Evolutionary conservation across 2,888 invertebrate genomes (phyloP).

Genomic region (Erebia epiphron): DNA sequence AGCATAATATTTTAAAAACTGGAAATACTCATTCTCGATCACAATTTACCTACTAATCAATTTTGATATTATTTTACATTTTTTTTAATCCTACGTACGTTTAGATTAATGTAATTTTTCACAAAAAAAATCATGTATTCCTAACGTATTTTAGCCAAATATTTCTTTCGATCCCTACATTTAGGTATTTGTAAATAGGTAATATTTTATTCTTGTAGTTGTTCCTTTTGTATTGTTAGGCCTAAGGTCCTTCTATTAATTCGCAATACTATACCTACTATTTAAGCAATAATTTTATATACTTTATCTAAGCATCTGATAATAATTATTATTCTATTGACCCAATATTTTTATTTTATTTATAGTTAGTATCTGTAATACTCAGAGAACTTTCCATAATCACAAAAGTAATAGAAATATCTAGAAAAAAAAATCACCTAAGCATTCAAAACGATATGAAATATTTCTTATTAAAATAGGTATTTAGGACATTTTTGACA

Average conservation of each 20-base stretch:
- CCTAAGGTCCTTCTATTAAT: conserved; percentile 75
- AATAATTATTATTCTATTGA: conserved; percentile 28
- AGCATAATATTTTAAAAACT: conserved; percentile 66
- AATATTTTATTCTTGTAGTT: conserved; percentile 77
- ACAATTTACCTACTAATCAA: conserved; percentile 59
- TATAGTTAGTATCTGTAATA: conserved; percentile 24
- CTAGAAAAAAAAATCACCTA: conserved; percentile 8
- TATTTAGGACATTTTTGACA: background rate
- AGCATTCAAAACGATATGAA: conserved; percentile 6
- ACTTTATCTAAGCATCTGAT: conserved; percentile 51
- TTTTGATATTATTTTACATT: conserved; percentile 60
- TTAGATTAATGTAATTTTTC: conserved; percentile 57
- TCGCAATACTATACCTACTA: conserved; percentile 73
- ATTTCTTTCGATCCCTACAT: conserved; percentile 71
- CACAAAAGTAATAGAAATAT: conserved; percentile 21
- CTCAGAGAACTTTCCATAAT: conserved; percentile 26
- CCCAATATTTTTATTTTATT: conserved; percentile 36
- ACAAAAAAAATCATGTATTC: conserved; percentile 63
- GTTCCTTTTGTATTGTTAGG: conserved; percentile 72
- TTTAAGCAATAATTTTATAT: conserved; percentile 79
- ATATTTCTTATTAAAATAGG: conserved; percentile 8
- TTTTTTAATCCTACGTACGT: conserved; percentile 54
- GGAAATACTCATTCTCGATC: conserved; percentile 74
- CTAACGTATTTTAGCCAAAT: conserved; percentile 81
- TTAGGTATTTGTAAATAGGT: conserved; percentile 73